Evolutionary conservation across 2,113 vertebrate species (phyloP).

Genomic region (Nothoprocta perdicaria): DNA sequence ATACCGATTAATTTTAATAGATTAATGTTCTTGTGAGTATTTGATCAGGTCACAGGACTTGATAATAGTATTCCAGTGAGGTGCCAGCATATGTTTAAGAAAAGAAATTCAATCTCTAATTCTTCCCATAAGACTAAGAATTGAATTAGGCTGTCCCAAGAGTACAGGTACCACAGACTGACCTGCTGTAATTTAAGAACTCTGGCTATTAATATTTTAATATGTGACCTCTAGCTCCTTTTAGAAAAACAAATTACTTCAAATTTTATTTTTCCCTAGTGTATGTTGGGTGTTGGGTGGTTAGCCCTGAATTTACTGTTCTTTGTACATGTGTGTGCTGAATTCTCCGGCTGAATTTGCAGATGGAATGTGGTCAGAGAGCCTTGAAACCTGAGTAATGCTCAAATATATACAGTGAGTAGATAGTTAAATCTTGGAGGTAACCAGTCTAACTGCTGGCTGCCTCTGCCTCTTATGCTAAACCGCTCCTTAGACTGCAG

Average conservation of each 20-base stretch:
- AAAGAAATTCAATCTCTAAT: not conserved
- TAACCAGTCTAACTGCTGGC: not conserved
- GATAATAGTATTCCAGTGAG: not conserved
- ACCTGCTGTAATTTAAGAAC: conserved; percentile 19
- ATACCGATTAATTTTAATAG: not conserved
- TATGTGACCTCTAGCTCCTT: not conserved
- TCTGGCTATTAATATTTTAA: conserved; percentile 1
- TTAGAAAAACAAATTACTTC: not conserved
- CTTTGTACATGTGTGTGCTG: not conserved
- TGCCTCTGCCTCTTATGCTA: not conserved
- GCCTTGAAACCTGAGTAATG: not conserved
- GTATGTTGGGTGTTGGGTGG: accelerated
- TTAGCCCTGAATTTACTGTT: not conserved
- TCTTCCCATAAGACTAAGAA: not conserved
- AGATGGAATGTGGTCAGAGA: not conserved
- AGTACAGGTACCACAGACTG: not conserved
- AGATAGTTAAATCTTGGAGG: not conserved
- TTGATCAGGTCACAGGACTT: not conserved
- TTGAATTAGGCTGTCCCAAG: not conserved
- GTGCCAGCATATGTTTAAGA: not conserved
- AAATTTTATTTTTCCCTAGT: not conserved
- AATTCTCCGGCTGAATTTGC: not conserved
- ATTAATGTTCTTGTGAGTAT: not conserved
- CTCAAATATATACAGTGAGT: not conserved
- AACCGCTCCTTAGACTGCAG: not conserved